Evolutionary conservation across 1,140 invertebrate species (phyloP).

Genomic region (Drosophila bipectinata): DNA sequence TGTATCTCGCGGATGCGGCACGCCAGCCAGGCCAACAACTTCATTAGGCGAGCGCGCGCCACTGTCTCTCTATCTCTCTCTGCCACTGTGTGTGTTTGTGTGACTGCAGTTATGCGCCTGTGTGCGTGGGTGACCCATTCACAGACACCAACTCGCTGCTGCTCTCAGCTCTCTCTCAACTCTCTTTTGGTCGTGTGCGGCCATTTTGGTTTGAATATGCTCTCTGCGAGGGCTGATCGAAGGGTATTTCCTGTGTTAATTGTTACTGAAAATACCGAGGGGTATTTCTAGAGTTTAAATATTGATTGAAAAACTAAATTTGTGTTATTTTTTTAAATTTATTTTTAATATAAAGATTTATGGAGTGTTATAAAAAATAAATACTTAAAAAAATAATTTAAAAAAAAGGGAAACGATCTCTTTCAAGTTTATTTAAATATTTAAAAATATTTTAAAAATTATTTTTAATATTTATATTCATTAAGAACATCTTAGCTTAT

Average conservation of each 20-base stretch:
- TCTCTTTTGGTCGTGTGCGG: slow-evolving; percentile 49
- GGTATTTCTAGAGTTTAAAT: slow-evolving; percentile 1
- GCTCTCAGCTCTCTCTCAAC: slow-evolving; percentile 13
- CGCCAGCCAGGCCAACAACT: slow-evolving; percentile 64
- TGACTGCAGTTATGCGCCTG: slow-evolving; percentile 14
- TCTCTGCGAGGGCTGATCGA: slow-evolving; percentile 39
- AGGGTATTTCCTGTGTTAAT: not conserved
- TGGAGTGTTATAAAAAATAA: too few species aligned
- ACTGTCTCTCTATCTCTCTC: slow-evolving; percentile 16
- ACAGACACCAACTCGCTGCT: slow-evolving; percentile 1
- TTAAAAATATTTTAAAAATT: not conserved
- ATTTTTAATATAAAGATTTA: too few species aligned
- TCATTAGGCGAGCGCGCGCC: slow-evolving; percentile 60
- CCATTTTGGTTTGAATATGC: slow-evolving; percentile 71
- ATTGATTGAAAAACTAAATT: too few species aligned
- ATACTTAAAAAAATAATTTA: not conserved
- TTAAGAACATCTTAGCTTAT: not conserved
- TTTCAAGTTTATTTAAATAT: not conserved
- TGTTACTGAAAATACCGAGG: slow-evolving; percentile 24
- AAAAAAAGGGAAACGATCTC: not conserved
- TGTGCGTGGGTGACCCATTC: slow-evolving; percentile 25
- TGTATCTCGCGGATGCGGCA: slow-evolving; percentile 56
- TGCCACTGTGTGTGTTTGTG: not conserved
- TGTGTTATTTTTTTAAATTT: too few species aligned
- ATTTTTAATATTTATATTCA: not conserved